Conservation (phyloP, 2,888 invertebrate species). For the Mesoligia furuncula region DNA sequence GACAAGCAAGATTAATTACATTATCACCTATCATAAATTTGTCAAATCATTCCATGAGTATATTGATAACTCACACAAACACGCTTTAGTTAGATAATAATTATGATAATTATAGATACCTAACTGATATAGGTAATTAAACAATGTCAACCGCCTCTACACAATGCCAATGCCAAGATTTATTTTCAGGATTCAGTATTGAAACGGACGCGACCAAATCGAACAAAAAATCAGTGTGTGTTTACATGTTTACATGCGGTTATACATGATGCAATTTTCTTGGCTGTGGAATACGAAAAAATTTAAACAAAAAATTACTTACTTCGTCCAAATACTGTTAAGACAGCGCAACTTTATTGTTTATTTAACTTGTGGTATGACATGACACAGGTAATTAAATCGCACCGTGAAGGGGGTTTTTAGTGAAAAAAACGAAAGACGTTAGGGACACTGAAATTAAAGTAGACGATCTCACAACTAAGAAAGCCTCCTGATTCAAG, state of each 20-base stretch:
- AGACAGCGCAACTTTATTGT: neutral
- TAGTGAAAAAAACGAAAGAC: neutral
- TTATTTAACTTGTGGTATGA: neutral
- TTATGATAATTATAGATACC: conserved; percentile 19
- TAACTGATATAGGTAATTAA: conserved; percentile 15
- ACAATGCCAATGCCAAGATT: conserved; percentile 47
- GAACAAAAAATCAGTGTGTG: neutral
- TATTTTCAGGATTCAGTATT: conserved; percentile 34
- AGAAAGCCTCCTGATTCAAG: neutral
- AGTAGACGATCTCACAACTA: neutral
- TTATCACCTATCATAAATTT: neutral
- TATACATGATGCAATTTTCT: neutral
- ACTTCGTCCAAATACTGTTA: neutral
- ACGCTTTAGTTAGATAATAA: conserved; percentile 31
- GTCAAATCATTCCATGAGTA: conserved; percentile 6
- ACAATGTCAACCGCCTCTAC: conserved; percentile 23
- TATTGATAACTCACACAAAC: conserved; percentile 18
- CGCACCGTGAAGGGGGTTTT: neutral
- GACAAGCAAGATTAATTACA: no score
- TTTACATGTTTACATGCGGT: no score
- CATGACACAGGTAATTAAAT: no score
- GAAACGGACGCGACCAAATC: neutral
- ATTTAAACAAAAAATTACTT: neutral
- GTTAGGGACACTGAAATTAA: neutral
- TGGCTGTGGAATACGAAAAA: neutral